Evolutionary conservation across 2,888 invertebrate genomes (phyloP).

Genomic region (Meteorus cinctellus): DNA sequence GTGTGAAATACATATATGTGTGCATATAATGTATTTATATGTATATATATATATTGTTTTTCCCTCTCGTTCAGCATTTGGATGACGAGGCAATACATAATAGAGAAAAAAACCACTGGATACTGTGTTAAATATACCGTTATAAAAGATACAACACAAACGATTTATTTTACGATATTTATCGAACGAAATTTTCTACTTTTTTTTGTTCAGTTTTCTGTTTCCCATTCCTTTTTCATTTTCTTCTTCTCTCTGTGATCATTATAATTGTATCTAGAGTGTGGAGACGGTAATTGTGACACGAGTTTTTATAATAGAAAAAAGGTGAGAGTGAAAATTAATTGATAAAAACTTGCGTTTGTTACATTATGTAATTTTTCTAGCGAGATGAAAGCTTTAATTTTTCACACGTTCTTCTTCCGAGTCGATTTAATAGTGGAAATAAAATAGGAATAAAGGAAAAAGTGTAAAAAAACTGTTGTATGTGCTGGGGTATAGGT

Average conservation of each 20-base stretch:
- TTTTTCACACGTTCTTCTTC: conserved; percentile 32
- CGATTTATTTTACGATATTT: conserved; percentile 34
- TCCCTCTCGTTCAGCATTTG: conserved; percentile 32
- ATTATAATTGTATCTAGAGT: conserved; percentile 18
- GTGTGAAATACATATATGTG: conserved; percentile 8
- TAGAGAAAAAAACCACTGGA: conserved; percentile 32
- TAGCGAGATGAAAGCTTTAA: conserved; percentile 39
- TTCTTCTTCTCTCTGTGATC: not conserved
- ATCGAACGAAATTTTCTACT: not conserved
- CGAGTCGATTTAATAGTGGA: not conserved
- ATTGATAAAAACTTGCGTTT: conserved; percentile 6
- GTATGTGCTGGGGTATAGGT: not conserved
- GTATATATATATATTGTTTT: conserved; percentile 51
- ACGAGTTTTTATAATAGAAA: conserved; percentile 17
- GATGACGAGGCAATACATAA: conserved; percentile 23
- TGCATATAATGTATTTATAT: conserved; percentile 21
- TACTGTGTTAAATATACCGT: conserved; percentile 38
- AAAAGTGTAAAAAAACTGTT: conserved; percentile 2
- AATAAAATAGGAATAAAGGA: not conserved
- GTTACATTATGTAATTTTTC: conserved; percentile 26
- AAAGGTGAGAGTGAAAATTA: conserved; percentile 1
- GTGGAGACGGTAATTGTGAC: conserved; percentile 22
- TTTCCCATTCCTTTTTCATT: conserved; percentile 11
- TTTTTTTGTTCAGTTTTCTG: not conserved
- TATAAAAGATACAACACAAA: conserved; percentile 20